Conservation (phyloP, 2,797 vertebrate genomes). For the Oceanodroma leucorhoa region DNA sequence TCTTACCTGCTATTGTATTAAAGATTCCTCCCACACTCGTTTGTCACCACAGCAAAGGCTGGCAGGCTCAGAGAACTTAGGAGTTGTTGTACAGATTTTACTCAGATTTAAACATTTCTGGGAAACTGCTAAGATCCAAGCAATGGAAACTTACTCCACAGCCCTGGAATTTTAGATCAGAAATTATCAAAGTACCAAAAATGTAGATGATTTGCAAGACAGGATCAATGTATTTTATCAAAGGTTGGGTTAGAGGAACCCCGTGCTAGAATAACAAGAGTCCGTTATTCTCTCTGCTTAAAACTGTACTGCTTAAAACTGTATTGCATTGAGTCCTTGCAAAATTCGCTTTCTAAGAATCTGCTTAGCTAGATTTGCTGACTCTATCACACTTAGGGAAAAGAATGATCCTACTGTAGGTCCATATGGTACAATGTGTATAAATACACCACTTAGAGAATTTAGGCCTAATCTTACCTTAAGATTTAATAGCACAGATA, state of each 20-base stretch:
- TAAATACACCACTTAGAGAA: not conserved
- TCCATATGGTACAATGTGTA: not conserved
- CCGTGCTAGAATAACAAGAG: not conserved
- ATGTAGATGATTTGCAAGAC: not conserved
- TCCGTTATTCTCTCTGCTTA: too few species aligned
- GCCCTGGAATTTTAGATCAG: not conserved
- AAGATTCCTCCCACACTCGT: not conserved
- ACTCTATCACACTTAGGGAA: not conserved
- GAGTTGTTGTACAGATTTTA: not conserved
- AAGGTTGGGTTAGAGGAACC: not conserved
- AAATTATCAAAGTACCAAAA: not conserved
- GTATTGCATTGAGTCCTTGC: not conserved
- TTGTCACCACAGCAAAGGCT: not conserved
- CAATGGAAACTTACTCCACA: not conserved
- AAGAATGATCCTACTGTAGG: not conserved
- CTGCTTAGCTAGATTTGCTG: not conserved
- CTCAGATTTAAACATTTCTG: not conserved
- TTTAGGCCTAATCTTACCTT: not conserved
- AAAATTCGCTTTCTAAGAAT: not conserved
- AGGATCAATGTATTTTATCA: not conserved
- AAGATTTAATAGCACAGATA: not conserved
- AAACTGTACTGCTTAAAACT: not conserved
- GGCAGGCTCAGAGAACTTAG: not conserved
- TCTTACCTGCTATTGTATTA: not conserved
- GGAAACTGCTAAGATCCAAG: not conserved